Evolutionary conservation across 2,888 invertebrate genomes (phyloP).

Genomic region (Deilephila porcellus): DNA sequence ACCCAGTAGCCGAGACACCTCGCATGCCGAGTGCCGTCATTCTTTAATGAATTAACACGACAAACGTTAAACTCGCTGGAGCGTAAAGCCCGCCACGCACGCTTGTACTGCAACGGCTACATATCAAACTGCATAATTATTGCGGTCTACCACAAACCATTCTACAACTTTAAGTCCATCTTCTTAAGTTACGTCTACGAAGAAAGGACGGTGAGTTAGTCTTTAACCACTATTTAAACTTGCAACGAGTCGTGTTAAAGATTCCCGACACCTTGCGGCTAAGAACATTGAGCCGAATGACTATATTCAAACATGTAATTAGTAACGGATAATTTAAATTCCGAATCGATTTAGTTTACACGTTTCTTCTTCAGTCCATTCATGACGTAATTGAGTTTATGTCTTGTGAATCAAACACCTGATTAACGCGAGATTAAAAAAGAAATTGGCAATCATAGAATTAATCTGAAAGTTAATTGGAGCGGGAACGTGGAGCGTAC

Average conservation of each 20-base stretch:
- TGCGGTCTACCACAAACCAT: constrained; percentile 25
- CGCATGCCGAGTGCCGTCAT: background rate
- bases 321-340: background rate
- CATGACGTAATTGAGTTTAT: background rate
- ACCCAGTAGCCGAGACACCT: constrained; percentile 30
- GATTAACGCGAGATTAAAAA: background rate
- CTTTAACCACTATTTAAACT: constrained; percentile 4
- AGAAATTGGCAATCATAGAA: constrained; percentile 1
- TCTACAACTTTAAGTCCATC: constrained; percentile 16
- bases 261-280: background rate
- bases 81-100: background rate
- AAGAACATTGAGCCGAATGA: background rate
- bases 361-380: background rate
- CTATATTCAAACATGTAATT: no score
- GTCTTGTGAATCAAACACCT: background rate
- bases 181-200: constrained; percentile 18
- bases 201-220: background rate
- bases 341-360: no score
- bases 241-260: background rate
- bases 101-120: background rate
- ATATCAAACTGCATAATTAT: constrained; percentile 21
- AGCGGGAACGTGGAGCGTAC: background rate
- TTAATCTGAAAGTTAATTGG: constrained; percentile 12
- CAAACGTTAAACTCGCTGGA: constrained; percentile 1
- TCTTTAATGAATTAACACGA: background rate